phyloP scores from a whole-genome alignment of 2,797 vertebrate species.

The Hypotaenidia okinawae region DNA sequence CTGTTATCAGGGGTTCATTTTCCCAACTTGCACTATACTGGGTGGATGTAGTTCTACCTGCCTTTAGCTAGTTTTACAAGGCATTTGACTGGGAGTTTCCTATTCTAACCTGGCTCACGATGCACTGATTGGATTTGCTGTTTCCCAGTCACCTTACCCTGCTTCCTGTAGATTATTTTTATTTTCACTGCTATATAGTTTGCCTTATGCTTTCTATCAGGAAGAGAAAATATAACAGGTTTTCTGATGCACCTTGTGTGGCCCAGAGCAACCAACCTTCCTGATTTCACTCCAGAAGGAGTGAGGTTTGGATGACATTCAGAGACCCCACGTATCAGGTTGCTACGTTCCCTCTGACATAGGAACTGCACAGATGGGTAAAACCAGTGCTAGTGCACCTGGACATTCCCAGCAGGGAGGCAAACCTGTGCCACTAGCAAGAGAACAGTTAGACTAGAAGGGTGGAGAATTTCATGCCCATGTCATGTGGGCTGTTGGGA shows the following conservation, averaged over 20 bases:
- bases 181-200: neutral
- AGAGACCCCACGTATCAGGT: neutral
- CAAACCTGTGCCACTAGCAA: neutral
- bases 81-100: neutral
- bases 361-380: neutral
- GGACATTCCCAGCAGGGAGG: neutral
- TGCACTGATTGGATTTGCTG: conserved; percentile 22
- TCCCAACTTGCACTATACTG: conserved; percentile 27
- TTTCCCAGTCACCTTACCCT: neutral
- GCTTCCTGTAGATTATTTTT: neutral
- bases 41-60: conserved; percentile 13
- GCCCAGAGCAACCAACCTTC: neutral
- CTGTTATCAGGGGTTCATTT: conserved; percentile 4
- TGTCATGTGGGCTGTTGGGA: neutral
- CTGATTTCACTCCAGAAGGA: neutral
- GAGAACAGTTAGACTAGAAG: neutral
- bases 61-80: conserved; percentile 1
- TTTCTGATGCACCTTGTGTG: neutral
- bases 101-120: neutral
- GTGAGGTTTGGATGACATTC: neutral
- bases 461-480: neutral
- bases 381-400: neutral
- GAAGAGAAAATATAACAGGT: neutral
- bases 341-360: neutral
- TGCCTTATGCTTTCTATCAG: neutral